phyloP scores from a whole-genome alignment of 2,113 vertebrate genomes.

The Paradisaea rubra region DNA sequence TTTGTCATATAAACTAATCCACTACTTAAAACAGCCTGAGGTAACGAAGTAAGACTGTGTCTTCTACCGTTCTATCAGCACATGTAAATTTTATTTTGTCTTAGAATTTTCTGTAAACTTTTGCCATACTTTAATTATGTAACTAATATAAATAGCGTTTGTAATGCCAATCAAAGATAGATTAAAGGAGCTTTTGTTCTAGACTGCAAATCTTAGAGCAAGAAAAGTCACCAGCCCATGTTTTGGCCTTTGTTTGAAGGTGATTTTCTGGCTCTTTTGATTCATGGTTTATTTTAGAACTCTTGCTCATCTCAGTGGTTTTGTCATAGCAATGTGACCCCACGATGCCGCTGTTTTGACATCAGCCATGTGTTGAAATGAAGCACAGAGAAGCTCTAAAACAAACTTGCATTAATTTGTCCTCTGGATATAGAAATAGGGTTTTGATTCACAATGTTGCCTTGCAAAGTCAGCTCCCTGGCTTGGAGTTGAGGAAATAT shows the following conservation, averaged over 20 bases:
- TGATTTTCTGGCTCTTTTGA: not conserved
- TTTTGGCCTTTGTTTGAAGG: not conserved
- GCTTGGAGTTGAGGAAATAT: not conserved
- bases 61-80: not conserved
- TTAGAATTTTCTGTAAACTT: not conserved
- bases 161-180: not conserved
- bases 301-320: not conserved
- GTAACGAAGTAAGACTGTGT: not conserved
- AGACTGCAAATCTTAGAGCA: not conserved
- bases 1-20: not conserved
- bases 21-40: not conserved
- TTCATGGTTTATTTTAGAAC: not conserved
- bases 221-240: not conserved
- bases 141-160: not conserved
- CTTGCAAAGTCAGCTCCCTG: not conserved
- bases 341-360: not conserved
- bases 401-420: not conserved
- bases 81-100: not conserved
- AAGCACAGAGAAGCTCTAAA: not conserved
- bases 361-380: not conserved
- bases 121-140: not conserved
- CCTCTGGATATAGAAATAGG: not conserved
- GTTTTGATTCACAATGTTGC: not conserved
- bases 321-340: not conserved
- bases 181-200: not conserved